Conservation (phyloP, 2,888 invertebrate genomes). For the Sphecodes monilicornis region DNA sequence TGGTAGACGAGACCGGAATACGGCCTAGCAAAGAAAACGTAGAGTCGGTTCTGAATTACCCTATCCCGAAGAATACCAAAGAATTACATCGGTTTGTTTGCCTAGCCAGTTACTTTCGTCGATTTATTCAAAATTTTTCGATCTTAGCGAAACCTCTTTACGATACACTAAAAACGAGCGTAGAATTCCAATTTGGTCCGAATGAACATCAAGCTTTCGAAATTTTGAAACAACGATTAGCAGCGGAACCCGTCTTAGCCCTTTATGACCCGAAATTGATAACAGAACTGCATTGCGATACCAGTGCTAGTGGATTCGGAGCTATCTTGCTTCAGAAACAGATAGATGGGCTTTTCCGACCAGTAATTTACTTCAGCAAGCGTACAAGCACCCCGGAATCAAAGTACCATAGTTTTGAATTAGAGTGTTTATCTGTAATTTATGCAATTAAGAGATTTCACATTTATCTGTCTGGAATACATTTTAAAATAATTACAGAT, state of each 20-base stretch:
- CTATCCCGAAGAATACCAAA: neutral
- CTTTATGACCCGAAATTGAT: neutral
- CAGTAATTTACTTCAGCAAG: neutral
- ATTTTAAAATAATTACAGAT: conserved; percentile 1
- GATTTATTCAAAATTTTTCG: neutral
- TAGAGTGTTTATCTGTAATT: conserved; percentile 71
- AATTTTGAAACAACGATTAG: neutral
- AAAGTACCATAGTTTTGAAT: conserved; percentile 40
- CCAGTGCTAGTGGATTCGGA: too few relatives aligned
- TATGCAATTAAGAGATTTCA: conserved; percentile 68
- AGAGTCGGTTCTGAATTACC: neutral
- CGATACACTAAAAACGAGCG: neutral
- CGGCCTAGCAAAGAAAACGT: neutral
- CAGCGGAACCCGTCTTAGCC: neutral
- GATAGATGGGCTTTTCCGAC: too few relatives aligned
- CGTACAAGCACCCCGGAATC: neutral
- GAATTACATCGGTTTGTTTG: neutral
- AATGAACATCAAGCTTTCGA: neutral
- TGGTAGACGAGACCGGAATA: neutral
- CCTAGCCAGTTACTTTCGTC: neutral
- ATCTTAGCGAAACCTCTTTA: neutral
- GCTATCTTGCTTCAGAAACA: too few relatives aligned
- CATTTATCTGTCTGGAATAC: neutral
- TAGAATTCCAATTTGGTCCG: neutral
- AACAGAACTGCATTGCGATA: neutral